Evolutionary conservation across 2,888 invertebrate species (phyloP).

Genomic region (Stenchaetothrips biformis): DNA sequence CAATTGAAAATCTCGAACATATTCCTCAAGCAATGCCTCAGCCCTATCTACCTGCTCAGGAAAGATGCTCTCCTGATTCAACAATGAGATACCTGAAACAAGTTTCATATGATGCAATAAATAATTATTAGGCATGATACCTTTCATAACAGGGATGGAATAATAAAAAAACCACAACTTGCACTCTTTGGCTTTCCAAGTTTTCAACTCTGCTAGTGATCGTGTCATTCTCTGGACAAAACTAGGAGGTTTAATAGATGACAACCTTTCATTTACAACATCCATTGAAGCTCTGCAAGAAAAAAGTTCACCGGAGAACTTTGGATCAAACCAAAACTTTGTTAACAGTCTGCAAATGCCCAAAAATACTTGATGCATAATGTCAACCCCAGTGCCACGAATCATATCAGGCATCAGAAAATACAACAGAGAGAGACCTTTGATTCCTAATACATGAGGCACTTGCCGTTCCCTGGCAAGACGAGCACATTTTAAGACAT

Average conservation of each 20-base stretch:
- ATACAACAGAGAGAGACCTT: neutral
- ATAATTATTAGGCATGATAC: no score
- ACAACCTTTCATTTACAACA: neutral
- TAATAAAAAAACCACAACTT: neutral
- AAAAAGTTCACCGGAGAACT: neutral
- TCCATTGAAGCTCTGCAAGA: neutral
- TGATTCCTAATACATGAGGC: neutral
- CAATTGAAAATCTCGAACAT: no score
- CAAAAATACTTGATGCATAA: neutral
- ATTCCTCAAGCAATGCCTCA: no score
- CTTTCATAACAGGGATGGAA: neutral
- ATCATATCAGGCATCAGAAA: neutral
- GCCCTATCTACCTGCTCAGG: no score
- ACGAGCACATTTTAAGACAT: no score
- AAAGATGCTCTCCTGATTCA: no score
- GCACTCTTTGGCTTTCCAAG: neutral
- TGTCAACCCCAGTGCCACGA: neutral
- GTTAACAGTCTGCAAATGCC: neutral
- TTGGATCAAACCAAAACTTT: conserved; percentile 3
- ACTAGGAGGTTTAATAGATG: neutral
- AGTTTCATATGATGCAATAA: no score
- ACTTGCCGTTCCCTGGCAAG: neutral
- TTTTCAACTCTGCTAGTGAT: neutral
- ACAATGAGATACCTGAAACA: no score
- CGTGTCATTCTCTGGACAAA: neutral